Conservation (phyloP, 2,797 vertebrate genomes). For the Carduelis carduelis region DNA sequence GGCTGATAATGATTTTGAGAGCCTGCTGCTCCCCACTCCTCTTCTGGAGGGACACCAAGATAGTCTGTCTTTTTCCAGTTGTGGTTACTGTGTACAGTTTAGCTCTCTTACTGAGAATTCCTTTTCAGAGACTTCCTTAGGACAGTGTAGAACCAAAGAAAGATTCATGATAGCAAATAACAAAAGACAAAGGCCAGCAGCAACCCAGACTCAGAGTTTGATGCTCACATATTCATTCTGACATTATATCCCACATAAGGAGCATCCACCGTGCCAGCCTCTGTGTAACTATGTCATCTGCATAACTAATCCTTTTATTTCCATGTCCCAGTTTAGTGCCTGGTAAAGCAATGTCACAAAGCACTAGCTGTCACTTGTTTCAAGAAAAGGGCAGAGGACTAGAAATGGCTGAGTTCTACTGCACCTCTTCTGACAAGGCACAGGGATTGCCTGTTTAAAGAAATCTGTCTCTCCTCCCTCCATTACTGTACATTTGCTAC, state of each 20-base stretch:
- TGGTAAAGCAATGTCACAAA: background rate
- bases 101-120: background rate
- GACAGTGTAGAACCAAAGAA: background rate
- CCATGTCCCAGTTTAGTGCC: background rate
- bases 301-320: conserved; percentile 37
- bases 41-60: background rate
- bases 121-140: background rate
- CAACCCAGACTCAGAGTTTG: background rate
- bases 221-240: background rate
- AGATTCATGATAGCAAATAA: background rate
- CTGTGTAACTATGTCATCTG: background rate
- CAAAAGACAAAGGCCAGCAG: background rate
- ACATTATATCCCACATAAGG: background rate
- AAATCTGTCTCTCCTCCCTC: background rate
- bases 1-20: background rate
- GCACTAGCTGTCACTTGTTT: background rate
- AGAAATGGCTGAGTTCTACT: background rate
- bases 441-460: background rate
- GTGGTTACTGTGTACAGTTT: background rate
- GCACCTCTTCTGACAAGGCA: background rate
- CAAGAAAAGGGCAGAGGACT: background rate
- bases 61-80: background rate
- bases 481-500: background rate
- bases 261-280: background rate
- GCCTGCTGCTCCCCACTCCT: background rate